A percentile compares a stretch with the other conserved stretches of the same genome.
phyloP scores from a whole-genome alignment of 2,797 vertebrate species.

The Sardinella longiceps region DNA sequence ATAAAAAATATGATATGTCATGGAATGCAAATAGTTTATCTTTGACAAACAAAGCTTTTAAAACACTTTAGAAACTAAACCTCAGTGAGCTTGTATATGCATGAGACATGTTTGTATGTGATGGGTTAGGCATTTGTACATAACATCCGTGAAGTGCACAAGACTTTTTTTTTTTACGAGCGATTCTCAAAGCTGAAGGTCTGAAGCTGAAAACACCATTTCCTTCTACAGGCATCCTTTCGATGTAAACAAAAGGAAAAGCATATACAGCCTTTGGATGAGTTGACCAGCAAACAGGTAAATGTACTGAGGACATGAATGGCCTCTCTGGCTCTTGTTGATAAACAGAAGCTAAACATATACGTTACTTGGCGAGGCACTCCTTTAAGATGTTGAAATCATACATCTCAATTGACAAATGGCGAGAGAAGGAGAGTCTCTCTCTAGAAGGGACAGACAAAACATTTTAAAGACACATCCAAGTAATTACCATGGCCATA shows the following conservation, averaged over 20 bases:
- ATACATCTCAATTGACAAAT: not conserved
- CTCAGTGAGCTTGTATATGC: not conserved
- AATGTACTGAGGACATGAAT: slow-evolving; percentile 13
- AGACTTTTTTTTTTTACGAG: not conserved
- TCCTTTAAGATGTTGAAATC: not conserved
- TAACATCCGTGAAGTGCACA: not conserved
- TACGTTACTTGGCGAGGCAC: not conserved
- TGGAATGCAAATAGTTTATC: slow-evolving; percentile 13
- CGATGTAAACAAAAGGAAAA: slow-evolving; percentile 19
- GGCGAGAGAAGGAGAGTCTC: not conserved
- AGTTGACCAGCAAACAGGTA: slow-evolving; percentile 30
- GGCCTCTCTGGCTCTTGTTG: not conserved
- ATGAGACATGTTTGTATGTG: not conserved
- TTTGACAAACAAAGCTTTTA: not conserved
- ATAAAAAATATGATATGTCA: slow-evolving; percentile 36
- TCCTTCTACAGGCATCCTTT: not conserved
- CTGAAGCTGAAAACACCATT: not conserved
- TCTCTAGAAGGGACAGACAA: not conserved
- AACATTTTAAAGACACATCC: not conserved
- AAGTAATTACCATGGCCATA: slow-evolving; percentile 20
- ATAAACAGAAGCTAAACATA: slow-evolving; percentile 25
- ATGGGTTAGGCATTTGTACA: not conserved
- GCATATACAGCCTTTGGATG: slow-evolving; percentile 14
- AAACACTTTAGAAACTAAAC: not conserved
- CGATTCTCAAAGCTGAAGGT: not conserved